These are phyloP conservation scores for Tetragonisca angustula DNA, from an alignment of 2,888 invertebrate species.

Conservation along the genomic window DNA sequence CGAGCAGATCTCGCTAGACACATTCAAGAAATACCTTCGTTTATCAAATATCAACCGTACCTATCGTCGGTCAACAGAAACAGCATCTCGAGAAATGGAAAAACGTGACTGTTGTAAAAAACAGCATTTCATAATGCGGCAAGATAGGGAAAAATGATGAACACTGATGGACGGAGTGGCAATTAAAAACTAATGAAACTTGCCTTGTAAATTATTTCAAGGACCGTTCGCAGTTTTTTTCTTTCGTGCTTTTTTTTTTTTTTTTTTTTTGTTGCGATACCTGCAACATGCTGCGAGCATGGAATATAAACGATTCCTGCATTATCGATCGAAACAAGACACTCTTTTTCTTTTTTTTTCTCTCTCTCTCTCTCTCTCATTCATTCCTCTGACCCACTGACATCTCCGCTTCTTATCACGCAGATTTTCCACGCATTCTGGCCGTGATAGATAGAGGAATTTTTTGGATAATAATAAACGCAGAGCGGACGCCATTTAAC, in stretches of 20 bases:
- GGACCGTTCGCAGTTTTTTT: slow-evolving; percentile 1
- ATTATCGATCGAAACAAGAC: slow-evolving; percentile 6
- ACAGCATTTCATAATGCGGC: slow-evolving; percentile 27
- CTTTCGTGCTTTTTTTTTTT: not conserved
- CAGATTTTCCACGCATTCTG: slow-evolving; percentile 39
- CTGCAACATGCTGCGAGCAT: not conserved
- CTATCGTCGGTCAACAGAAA: not conserved
- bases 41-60: not conserved
- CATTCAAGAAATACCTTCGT: not conserved
- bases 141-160: slow-evolving; percentile 43
- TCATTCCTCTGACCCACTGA: slow-evolving; percentile 28
- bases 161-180: slow-evolving; percentile 16
- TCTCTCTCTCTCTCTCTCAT: not conserved
- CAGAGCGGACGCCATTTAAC: not conserved
- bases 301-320: not conserved
- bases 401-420: slow-evolving; percentile 23
- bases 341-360: not conserved
- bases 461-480: slow-evolving; percentile 13
- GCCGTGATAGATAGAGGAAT: slow-evolving; percentile 11
- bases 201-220: slow-evolving; percentile 56
- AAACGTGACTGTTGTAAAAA: slow-evolving; percentile 25
- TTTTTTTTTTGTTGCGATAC: not conserved
- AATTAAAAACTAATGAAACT: slow-evolving; percentile 43
- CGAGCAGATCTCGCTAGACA: not conserved
- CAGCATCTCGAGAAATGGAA: not conserved